Percentiles rank a stretch among this genome's conserved stretches.
Evolutionary conservation across 2,888 invertebrate species (phyloP).

Genomic region (Cancer borealis): DNA sequence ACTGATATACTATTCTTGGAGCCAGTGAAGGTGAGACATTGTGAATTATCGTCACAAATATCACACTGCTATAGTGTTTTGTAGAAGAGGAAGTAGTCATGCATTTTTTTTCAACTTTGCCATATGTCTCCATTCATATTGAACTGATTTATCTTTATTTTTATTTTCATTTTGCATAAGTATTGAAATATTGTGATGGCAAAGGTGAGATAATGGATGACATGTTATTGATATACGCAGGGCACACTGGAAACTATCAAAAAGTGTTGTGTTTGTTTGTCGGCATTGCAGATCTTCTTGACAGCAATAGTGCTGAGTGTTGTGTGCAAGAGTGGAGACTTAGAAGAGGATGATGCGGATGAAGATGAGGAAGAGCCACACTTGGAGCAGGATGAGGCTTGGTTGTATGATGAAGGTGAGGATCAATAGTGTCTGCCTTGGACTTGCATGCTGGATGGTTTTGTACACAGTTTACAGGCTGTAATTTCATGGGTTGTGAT

Average conservation of each 20-base stretch:
- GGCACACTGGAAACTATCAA: not conserved
- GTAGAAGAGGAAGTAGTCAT: not conserved
- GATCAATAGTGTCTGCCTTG: too few species aligned
- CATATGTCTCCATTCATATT: not conserved
- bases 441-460: not conserved
- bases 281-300: slow-evolving; percentile 78
- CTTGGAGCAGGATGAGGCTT: slow-evolving; percentile 77
- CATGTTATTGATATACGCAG: not conserved
- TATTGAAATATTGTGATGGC: not conserved
- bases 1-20: slow-evolving; percentile 81
- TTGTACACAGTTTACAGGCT: not conserved
- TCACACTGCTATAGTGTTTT: not conserved
- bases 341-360: slow-evolving; percentile 79
- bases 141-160: not conserved
- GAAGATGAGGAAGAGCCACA: slow-evolving; percentile 78
- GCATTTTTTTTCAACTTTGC: not conserved
- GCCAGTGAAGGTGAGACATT: slow-evolving; percentile 80
- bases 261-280: not conserved
- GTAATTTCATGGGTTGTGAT: not conserved
- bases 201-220: not conserved
- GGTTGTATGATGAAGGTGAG: slow-evolving; percentile 75
- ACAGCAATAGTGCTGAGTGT: slow-evolving; percentile 78
- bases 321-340: slow-evolving; percentile 78
- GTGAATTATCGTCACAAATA: not conserved
- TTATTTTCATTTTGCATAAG: too few species aligned